A percentile compares a stretch with the other conserved stretches of the same genome.
These are phyloP conservation scores for Diarsia rubi DNA, from an alignment of 2,888 invertebrate species.

Conservation along the genomic window DNA sequence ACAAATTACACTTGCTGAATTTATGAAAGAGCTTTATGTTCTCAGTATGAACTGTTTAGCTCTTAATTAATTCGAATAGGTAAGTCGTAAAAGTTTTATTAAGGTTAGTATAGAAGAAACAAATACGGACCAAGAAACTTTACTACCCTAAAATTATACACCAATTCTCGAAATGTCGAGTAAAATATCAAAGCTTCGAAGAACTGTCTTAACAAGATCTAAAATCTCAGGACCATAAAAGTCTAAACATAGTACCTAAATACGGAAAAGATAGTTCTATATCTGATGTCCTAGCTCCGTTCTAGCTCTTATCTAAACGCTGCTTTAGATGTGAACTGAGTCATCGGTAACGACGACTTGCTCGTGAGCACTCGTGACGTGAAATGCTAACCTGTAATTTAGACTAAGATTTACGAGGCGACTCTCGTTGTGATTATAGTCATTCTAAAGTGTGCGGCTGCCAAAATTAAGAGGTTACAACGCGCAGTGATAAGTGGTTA, in stretches of 20 bases:
- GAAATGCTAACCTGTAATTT: constrained; percentile 84
- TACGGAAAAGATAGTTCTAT: constrained; percentile 52
- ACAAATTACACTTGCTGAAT: constrained; percentile 42
- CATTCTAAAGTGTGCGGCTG: constrained; percentile 79
- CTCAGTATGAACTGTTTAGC: constrained; percentile 41
- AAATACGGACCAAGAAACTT: not conserved
- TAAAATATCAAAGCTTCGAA: constrained; percentile 7
- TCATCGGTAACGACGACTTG: constrained; percentile 80
- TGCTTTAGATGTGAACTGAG: constrained; percentile 71
- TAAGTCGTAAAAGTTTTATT: constrained; percentile 48
- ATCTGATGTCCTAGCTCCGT: constrained; percentile 49
- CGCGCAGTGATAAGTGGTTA: constrained; percentile 72
- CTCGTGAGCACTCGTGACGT: constrained; percentile 79
- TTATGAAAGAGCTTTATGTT: constrained; percentile 50
- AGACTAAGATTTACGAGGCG: constrained; percentile 84
- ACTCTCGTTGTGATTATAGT: constrained; percentile 84
- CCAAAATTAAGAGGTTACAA: constrained; percentile 83
- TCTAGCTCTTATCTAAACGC: constrained; percentile 46
- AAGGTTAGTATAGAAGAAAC: constrained; percentile 35
- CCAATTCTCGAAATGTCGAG: not conserved
- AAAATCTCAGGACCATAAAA: constrained; percentile 34
- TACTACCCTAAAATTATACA: constrained; percentile 6
- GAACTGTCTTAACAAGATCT: constrained; percentile 31
- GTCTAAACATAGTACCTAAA: constrained; percentile 39
- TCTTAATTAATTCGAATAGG: constrained; percentile 60